These are phyloP conservation scores for Drosophila cardini DNA, from an alignment of 1,140 invertebrate species.

Conservation along the genomic window DNA sequence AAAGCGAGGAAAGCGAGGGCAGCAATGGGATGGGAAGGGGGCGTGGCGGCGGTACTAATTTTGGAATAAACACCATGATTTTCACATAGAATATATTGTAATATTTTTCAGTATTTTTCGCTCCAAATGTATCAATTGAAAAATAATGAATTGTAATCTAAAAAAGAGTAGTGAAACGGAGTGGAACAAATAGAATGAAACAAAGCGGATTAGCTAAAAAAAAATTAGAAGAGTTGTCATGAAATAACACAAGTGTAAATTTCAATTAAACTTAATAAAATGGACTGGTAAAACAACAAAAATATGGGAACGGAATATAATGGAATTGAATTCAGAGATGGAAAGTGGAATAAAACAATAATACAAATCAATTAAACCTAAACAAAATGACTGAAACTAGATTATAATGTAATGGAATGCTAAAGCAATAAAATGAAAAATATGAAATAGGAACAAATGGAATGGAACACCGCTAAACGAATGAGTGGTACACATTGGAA, in stretches of 20 bases:
- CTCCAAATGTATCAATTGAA: slow-evolving; percentile 1
- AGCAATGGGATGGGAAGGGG: too few relatives aligned
- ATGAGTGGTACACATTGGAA: background rate
- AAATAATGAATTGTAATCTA: background rate
- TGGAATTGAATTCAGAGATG: background rate
- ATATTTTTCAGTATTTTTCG: too few relatives aligned
- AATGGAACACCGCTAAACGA: background rate
- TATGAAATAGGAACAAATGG: background rate
- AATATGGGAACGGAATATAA: too few relatives aligned
- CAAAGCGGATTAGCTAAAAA: too few relatives aligned
- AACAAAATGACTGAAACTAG: too few relatives aligned
- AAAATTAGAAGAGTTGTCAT: too few relatives aligned
- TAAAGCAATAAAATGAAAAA: background rate
- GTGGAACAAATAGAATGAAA: background rate
- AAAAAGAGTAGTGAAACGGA: background rate
- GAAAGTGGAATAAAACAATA: background rate
- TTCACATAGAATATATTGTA: too few relatives aligned
- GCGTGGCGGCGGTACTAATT: slow-evolving; percentile 31
- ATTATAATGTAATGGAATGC: too few relatives aligned
- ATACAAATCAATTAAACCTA: background rate
- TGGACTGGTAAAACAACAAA: background rate
- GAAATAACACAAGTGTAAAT: too few relatives aligned
- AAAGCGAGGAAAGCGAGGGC: too few relatives aligned
- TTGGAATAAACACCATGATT: slow-evolving; percentile 7
- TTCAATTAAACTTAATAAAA: background rate